Percentiles rank a stretch among this genome's conserved stretches.
These are phyloP conservation scores for Galerucella pusilla DNA, from an alignment of 2,888 invertebrate species.

Conservation along the genomic window DNA sequence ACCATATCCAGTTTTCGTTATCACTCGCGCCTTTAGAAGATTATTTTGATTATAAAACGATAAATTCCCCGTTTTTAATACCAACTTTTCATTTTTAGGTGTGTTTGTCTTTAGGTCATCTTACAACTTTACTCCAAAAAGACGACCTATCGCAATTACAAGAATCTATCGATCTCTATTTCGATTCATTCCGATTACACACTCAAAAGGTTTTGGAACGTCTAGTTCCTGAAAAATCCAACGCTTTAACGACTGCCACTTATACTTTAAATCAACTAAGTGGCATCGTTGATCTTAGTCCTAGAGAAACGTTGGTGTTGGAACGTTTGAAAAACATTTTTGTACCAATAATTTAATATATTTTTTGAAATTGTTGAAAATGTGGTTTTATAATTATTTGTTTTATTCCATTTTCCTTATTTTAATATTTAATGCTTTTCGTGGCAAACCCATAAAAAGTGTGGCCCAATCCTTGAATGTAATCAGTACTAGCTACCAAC, in stretches of 20 bases:
- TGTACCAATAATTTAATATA: constrained; percentile 23
- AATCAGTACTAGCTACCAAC: too few species aligned
- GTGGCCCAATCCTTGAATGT: too few species aligned
- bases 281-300: constrained; percentile 19
- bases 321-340: constrained; percentile 36
- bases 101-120: constrained; percentile 79
- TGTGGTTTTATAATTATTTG: too few species aligned
- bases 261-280: constrained; percentile 36
- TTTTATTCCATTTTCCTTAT: too few species aligned
- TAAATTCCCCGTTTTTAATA: not conserved
- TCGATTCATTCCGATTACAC: constrained; percentile 61
- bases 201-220: constrained; percentile 62
- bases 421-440: too few species aligned
- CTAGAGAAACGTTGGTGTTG: constrained; percentile 32
- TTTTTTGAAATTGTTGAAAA: constrained; percentile 14
- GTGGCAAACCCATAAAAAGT: too few species aligned
- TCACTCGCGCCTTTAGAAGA: too few species aligned
- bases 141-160: constrained; percentile 71
- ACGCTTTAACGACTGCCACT: constrained; percentile 57
- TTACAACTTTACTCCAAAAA: constrained; percentile 70
- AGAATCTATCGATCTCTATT: constrained; percentile 67
- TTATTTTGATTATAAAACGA: too few species aligned
- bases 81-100: constrained; percentile 67
- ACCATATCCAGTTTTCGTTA: too few species aligned
- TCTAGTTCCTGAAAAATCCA: constrained; percentile 64